These are phyloP conservation scores for Plusia festucae DNA, from an alignment of 2,888 invertebrate species.

Conservation along the genomic window DNA sequence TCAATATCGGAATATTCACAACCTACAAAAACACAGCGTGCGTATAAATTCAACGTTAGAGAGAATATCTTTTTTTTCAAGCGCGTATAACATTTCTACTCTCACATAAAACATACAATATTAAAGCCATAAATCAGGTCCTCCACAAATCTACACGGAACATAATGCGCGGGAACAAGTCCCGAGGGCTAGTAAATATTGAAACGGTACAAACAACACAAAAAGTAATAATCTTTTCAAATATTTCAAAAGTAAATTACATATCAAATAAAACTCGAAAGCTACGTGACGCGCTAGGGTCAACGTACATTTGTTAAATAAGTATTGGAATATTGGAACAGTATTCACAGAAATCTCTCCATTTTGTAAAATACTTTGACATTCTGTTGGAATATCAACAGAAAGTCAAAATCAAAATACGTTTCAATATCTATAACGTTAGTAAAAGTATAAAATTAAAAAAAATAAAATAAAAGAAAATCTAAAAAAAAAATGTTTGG, in stretches of 20 bases:
- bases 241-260: slow-evolving; percentile 59
- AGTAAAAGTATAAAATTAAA: too few relatives aligned
- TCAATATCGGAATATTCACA: background rate
- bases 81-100: slow-evolving; percentile 18
- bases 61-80: background rate
- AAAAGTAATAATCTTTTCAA: slow-evolving; percentile 59
- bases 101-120: slow-evolving; percentile 47
- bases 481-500: too few relatives aligned
- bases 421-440: too few relatives aligned
- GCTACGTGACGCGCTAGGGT: slow-evolving; percentile 47
- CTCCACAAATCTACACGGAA: slow-evolving; percentile 47
- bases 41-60: slow-evolving; percentile 9
- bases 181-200: slow-evolving; percentile 53
- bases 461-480: too few relatives aligned
- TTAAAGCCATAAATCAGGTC: slow-evolving; percentile 51
- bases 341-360: background rate
- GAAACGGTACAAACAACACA: slow-evolving; percentile 49
- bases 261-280: slow-evolving; percentile 54
- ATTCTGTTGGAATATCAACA: too few relatives aligned
- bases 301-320: slow-evolving; percentile 5
- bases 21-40: background rate
- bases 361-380: too few relatives aligned
- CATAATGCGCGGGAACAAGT: slow-evolving; percentile 43
- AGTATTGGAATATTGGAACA: too few relatives aligned
- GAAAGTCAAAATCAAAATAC: too few relatives aligned